Evolutionary conservation across 2,888 invertebrate species (phyloP), one percentile per base, ranked within the genome.

Genomic region (Nymphalis polychloros): DNA sequence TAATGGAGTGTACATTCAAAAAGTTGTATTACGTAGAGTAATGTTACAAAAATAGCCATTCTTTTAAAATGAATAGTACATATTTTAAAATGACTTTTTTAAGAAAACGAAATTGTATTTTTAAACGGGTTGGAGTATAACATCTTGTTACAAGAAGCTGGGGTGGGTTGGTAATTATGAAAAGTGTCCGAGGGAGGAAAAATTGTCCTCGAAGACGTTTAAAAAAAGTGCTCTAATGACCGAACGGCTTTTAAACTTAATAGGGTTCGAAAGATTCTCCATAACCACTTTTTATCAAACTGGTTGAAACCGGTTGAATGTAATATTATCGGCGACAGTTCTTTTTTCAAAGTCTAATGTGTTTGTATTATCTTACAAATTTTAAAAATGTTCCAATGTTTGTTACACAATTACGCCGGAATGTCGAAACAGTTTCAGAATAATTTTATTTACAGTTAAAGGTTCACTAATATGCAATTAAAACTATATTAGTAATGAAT

Each of bases 161-260:
- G 82, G 81, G 78, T 82, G 82, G 81, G 78, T 82, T 82, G 83
- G 89, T 91, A 90, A 92, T 92, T 91, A 90, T 89, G 91, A 90
- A 91, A 90, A 92, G 91, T 91, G 92, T 91, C 88, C 85, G 77
- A 81, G 87, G 85, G 83, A 78, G 84, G 86, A 88, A 87, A 89
- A 89, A 87, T 86, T 83, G 84, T 83, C 79, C 81, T 82, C 77
- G 84, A 79, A 80, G 82, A 83, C 88, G 85, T 86, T 89, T 85
- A 87, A 89, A 92, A 87, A 91, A 89, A 87, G 81, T 81, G 84
- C 84, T 88, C 82, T 90, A 90, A 91, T 88, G 90, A 87, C 86
- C 85, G 81, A 85, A 84, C 84, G 83, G 89, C 90, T 89, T 89
- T 90, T 86, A 88, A 84, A 88, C 76, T 89, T 92, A 92, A 92